Evolutionary conservation across 1,140 invertebrate genomes (phyloP).

Genomic region (Drosophila seguyi): DNA sequence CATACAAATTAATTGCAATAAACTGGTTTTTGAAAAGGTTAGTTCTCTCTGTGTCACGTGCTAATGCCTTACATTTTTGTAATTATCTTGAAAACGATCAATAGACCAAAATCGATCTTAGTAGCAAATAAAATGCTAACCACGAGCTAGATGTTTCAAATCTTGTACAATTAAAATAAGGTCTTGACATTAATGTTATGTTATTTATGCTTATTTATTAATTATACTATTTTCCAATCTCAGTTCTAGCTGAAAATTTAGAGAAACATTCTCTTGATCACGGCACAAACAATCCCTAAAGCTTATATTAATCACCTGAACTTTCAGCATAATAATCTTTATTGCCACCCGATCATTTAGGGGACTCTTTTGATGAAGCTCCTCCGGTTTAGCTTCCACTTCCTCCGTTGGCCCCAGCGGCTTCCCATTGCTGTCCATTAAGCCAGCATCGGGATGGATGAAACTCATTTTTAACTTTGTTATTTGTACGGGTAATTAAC

Average conservation of each 20-base stretch:
- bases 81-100: too few species aligned
- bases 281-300: background rate
- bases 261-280: background rate
- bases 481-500: conserved; percentile 6
- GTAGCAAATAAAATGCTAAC: too few species aligned
- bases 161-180: too few species aligned
- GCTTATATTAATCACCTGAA: conserved; percentile 60
- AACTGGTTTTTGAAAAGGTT: too few species aligned
- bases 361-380: conserved; percentile 1
- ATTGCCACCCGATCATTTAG: conserved; percentile 55
- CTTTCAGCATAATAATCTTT: conserved; percentile 73
- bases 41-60: too few species aligned
- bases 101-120: too few species aligned
- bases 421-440: conserved; percentile 42
- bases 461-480: conserved; percentile 62
- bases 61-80: background rate
- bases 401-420: background rate
- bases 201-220: too few species aligned
- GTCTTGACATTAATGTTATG: too few species aligned
- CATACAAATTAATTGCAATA: too few species aligned
- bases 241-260: background rate
- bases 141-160: too few species aligned
- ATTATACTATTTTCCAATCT: background rate
- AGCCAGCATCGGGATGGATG: conserved; percentile 65
- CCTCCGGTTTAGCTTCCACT: background rate